Evolutionary conservation across 2,888 invertebrate species (phyloP), one percentile per base, ranked within the genome.

Genomic region (Cheilosia variabilis): DNA sequence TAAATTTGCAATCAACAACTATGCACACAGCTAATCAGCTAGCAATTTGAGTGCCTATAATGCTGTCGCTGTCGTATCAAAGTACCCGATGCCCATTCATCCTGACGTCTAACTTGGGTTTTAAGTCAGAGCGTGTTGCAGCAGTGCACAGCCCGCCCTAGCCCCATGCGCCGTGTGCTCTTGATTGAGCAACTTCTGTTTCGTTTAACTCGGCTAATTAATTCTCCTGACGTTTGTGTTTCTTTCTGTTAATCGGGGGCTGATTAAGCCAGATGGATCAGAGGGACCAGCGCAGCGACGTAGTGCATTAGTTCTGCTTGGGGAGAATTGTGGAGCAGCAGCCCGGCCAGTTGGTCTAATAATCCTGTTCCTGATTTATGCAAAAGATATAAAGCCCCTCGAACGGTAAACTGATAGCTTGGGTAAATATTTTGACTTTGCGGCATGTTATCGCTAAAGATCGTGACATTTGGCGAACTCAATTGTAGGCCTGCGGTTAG

Each of bases 401-500:
- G 52, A 7, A 24, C 19, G 34, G 13, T 60, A 27, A 78, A 87
- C 73, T 73, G 87, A 87, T 87, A 53, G 82, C 65, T 87, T 72
- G 41, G 69, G 73, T 77, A 87, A 87, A 87, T 87, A 87, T 87
- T 87, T 81, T 87, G 87, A 87, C 87, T 87, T 77, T 58, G 69
- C 65, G 52, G 65, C 87, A 78, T 87, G 87, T 81, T 82, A 78
- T 87, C 81, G 76, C 66, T 76, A 69, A 71, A 47, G 79, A 84
- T 84, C 66, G 79, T 62, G 84, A 84, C 84, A 65, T 79, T 83
- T 78, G 63, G 72, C 53, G 34, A 69, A 65, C 78, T 73, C 72
- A 68, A 72, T 69, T 83, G 73, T 53, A 60, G 10, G 34, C 71
- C 47, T 9, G 22, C 13, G 52, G 24, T 15, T 19, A 57, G 69